These are phyloP conservation scores for Presbytis comata DNA, from an alignment of 2,797 vertebrate species.

Conservation along the genomic window DNA sequence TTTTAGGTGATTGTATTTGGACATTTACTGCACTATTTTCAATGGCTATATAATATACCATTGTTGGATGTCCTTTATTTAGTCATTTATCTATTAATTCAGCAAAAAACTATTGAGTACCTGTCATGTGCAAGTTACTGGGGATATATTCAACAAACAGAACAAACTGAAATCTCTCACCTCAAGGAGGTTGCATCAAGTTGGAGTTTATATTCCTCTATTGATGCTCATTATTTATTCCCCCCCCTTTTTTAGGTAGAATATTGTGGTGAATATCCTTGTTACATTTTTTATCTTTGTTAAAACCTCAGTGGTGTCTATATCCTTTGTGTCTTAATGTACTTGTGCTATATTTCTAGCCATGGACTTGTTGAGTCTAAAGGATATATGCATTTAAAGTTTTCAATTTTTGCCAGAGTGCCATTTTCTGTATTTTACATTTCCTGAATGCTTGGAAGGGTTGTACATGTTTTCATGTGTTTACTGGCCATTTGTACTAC, in stretches of 20 bases:
- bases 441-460: not conserved
- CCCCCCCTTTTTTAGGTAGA: not conserved
- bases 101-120: not conserved
- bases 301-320: too few relatives aligned
- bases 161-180: not conserved
- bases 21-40: not conserved
- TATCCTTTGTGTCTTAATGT: not conserved
- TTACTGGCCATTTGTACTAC: not conserved
- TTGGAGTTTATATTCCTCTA: not conserved
- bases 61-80: not conserved
- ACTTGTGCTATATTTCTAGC: not conserved
- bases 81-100: not conserved
- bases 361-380: not conserved
- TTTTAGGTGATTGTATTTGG: not conserved
- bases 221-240: not conserved
- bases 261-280: not conserved
- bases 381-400: not conserved
- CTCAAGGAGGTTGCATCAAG: not conserved
- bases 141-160: not conserved
- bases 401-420: not conserved
- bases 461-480: not conserved
- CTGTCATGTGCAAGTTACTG: not conserved
- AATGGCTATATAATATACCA: not conserved
- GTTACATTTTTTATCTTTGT: too few relatives aligned
- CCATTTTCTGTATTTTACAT: not conserved